These are phyloP conservation scores for Babylonia areolata DNA, from an alignment of 1,140 invertebrate species.

Conservation along the genomic window DNA sequence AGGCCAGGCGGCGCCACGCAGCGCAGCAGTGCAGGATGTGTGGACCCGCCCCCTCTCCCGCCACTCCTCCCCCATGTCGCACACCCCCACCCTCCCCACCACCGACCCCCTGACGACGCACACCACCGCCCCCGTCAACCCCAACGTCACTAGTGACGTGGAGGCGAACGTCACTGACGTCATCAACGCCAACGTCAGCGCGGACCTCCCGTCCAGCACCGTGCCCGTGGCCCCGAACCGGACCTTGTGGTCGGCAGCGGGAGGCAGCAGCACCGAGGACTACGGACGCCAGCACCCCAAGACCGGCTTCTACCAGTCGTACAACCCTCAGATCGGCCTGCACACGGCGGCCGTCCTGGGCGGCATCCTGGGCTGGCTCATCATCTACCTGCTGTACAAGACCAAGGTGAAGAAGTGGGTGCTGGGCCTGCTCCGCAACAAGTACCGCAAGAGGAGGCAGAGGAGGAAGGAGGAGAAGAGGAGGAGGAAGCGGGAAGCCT, in stretches of 20 bases:
- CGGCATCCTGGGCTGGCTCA: conserved; percentile 58
- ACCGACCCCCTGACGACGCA: background rate
- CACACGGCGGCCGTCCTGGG: conserved; percentile 63
- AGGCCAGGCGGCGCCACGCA: conserved; percentile 33
- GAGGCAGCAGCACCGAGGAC: background rate
- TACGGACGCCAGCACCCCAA: conserved; percentile 23
- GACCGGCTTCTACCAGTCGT: conserved; percentile 59
- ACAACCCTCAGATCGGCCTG: conserved; percentile 61
- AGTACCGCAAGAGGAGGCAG: background rate
- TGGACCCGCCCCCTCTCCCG: background rate
- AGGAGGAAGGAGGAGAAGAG: background rate
- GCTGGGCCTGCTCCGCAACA: conserved; percentile 26
- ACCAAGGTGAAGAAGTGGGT: conserved; percentile 59
- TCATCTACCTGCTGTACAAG: conserved; percentile 60
- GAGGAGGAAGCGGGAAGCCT: background rate
- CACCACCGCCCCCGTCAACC: no score
- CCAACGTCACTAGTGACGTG: background rate
- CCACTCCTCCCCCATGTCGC: background rate
- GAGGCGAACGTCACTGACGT: background rate
- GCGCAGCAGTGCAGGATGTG: conserved; percentile 33
- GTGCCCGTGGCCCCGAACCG: background rate
- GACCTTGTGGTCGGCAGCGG: background rate
- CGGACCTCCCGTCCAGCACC: background rate
- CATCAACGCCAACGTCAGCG: conserved; percentile 29
- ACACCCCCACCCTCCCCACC: background rate